Evolutionary conservation across 2,888 invertebrate genomes (phyloP), one percentile per base, ranked within the genome.

Genomic region (Ischnura elegans): DNA sequence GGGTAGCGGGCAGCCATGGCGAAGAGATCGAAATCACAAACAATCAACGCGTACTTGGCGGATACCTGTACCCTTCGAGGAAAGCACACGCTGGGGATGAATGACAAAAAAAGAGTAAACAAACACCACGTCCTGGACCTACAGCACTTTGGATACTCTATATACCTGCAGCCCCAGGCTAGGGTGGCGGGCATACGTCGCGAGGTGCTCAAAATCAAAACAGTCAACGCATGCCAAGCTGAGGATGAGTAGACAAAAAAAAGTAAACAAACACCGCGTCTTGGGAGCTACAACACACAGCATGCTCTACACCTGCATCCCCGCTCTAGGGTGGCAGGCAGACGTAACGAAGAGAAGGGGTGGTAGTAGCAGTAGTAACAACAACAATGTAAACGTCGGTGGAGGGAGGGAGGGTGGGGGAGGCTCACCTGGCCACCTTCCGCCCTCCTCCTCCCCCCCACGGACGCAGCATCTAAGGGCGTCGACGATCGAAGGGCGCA

Each of bases 401-500:
- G 29, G 51, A 36, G 42, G 55, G 29, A 16, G 51, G 29, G 36
- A 21, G 43, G 51, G 51, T 45, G 36, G 90, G 87, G 90, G 42
- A 66, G 90, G 90, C 90, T 90, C 90, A 90, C 90, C 90, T 90
- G 90, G 90, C 90, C 90, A 61, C 55, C 90, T n/a, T 55, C 42
- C 55, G 90, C 90, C 90, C 90, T 90, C 90, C 90, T 90, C 90
- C 90, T 90, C 90, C 90, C 90, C 66, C 90, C 90, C 90, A 90
- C 90, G 61, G 90, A 90, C 90, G 90, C 90, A 43, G 90, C 90
- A 90, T 90, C 90, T 90, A 90, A 90, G 90, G 90, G 90, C 90
- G 90, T 90, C 90, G 90, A 61, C 90, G 90, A 90, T 90, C 90
- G 90, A 90, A 90, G 90, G 90, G 87, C 87, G 87, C 87, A 87